Evolutionary conservation across 2,888 invertebrate species (phyloP), one percentile per base, ranked within the genome.

Genomic region (Plebejus anna): DNA sequence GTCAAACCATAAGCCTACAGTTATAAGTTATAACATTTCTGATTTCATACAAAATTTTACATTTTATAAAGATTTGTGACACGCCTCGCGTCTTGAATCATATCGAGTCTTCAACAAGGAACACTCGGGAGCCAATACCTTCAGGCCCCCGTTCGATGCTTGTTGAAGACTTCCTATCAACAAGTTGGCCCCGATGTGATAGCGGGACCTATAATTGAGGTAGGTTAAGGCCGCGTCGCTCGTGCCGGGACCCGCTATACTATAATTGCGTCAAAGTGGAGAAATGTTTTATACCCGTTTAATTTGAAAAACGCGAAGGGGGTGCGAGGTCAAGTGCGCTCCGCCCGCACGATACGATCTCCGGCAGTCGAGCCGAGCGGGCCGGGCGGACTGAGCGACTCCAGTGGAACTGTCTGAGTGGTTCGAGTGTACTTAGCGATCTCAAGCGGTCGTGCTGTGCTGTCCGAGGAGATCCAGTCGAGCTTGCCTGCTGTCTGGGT

Each of bases 271-370:
- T 89, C 88, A 89, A 88, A 84, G 88, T 81, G 80, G 79, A 81
- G 80, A 81, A 83, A 83, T 82, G 83, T 80, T 83, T 82, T 83
- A 82, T 86, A 89, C 88, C 86, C 86, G 87, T 88, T 90, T 93
- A 91, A 91, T 92, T 92, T 89, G 88, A 90, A 92, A 92, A 93
- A 92, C 91, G 92, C 91, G 91, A 92, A 89, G 91, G 92, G 93
- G 93, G 91, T 90, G 92, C 92, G 92, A 93, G 93, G 93, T 93
- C 93, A 91, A 88, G 90, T 88, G 87, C 88, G 88, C 88, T 88
- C 87, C 91, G 91, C 89, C 91, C 91, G 91, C 84, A 87, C 90
- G 93, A 92, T 93, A 92, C 90, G 87, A 92, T 93, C 93, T 91
- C 81, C 82, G 81, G 82, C 89, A 91, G 91, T 90, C 87, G 86